These are phyloP conservation scores for Antechinus stuartii DNA, from an alignment of 2,113 vertebrate genomes.

Conservation along the genomic window DNA sequence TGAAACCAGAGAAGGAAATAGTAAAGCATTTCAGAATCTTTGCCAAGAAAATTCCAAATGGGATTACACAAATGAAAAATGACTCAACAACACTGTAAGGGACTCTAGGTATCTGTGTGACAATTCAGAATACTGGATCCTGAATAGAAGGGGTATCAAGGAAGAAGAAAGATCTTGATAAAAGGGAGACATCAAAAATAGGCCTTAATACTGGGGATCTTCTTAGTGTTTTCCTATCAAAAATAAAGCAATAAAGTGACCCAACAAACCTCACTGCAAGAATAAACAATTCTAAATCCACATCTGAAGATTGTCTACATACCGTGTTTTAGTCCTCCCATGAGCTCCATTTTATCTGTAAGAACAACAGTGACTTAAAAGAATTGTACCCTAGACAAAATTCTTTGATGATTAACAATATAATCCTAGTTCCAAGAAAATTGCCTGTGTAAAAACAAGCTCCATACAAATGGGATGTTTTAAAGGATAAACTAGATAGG, in stretches of 20 bases:
- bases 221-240: background rate
- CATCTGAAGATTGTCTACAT: background rate
- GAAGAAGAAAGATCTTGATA: background rate
- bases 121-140: background rate
- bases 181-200: background rate
- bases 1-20: background rate
- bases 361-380: background rate
- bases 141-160: background rate
- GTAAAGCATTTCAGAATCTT: background rate
- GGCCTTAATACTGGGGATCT: background rate
- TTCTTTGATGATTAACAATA: background rate
- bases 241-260: background rate
- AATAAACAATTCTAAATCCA: slow-evolving; percentile 2
- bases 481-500: background rate
- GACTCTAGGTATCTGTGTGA: background rate
- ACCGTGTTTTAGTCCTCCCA: background rate
- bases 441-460: background rate
- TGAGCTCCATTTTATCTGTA: background rate
- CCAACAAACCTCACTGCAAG: background rate
- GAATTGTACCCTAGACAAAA: background rate
- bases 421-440: background rate
- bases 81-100: background rate
- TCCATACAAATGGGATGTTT: background rate
- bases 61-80: background rate
- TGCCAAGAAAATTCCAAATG: background rate